Base-by-base conservation (phyloP, 1,140 invertebrate genomes). In the Bombus soroeensis region DNA sequence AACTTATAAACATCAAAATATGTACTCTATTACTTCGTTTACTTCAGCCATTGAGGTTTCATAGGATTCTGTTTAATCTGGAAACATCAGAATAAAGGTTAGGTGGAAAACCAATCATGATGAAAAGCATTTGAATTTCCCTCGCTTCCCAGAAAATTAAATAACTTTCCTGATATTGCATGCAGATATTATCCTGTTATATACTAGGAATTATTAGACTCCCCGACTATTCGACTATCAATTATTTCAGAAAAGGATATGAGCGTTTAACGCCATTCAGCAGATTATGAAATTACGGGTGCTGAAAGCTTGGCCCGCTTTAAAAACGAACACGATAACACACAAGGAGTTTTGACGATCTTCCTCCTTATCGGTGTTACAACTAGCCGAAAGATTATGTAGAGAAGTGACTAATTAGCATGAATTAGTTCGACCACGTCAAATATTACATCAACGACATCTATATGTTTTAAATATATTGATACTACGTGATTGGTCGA, bases 251-350 rank as follows among this genome's bases (percentile, higher is more conserved):
- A 80, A 72, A 47, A 18, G 82, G 77, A 82, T 64, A 59, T 68
- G 57, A 66, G 37, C 81, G 18, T 53, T 53, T 22, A 53, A 53
- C 5, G 6, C 22, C 32, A 15, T 66, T 64, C 70, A 62, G 80
- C 10, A 85, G 81, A 85, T 87, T 85, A 81, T 57, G 76, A 76
- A 89, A 90, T 90, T 86, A 39, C 74, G 34, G 72, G 39, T 59
- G 39, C 59, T 59, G 73, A 80, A 89, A 91, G 87, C 89, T 83
- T 90, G 84, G 91, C 22, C 41, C 76, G 62, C 70, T 83, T 37
- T 87, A 89, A 90, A 85, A 92, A 91, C 93, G 85, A 84, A 71
- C n/a, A 32, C 64, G 92, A 93, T 93, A 93, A 93, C 86, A 28
- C 43, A 18, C 37, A n/a, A n/a, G 66, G 78, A 90, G 87, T 91